phyloP scores from a whole-genome alignment of 1,140 invertebrate species.

The Drosophila malerkotliana region DNA sequence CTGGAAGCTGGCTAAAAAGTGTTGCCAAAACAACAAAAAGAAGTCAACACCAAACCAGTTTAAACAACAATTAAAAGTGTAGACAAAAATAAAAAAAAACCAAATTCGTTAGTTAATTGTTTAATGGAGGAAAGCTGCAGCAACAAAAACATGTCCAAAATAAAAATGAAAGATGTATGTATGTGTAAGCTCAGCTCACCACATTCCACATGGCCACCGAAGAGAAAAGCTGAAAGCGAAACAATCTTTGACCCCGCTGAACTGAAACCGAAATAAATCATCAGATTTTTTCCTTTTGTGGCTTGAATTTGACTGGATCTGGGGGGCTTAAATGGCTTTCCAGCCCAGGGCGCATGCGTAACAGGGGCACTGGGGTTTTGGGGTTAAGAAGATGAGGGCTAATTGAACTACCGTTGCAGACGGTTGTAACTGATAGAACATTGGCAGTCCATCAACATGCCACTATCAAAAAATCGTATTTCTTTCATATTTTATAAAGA shows the following conservation, averaged over 20 bases:
- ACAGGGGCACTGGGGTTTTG: constrained; percentile 19
- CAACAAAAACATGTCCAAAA: constrained; percentile 16
- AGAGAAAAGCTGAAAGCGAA: constrained; percentile 52
- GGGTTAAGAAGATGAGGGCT: not conserved
- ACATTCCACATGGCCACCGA: constrained; percentile 25
- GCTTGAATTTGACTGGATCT: constrained; percentile 5
- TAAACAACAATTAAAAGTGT: constrained; percentile 54
- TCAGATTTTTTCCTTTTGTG: constrained; percentile 53
- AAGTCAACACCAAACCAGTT: constrained; percentile 28
- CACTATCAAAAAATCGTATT: too few relatives aligned
- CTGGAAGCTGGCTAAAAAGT: constrained; percentile 41
- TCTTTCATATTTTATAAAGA: too few relatives aligned
- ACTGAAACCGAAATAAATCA: constrained; percentile 63
- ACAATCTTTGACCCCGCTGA: constrained; percentile 43
- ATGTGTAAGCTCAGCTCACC: constrained; percentile 2
- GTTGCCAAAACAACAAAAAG: constrained; percentile 23
- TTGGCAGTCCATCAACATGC: too few relatives aligned
- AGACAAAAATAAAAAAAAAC: constrained; percentile 9
- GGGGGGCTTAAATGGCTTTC: constrained; percentile 32
- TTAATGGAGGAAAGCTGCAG: constrained; percentile 26
- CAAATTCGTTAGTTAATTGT: constrained; percentile 40
- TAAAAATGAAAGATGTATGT: constrained; percentile 26
- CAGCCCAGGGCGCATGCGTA: constrained; percentile 55
- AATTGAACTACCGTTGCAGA: constrained; percentile 29
- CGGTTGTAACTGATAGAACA: not conserved